Evolutionary conservation across 2,888 invertebrate species (phyloP).

Genomic region (Hypena proboscidalis): DNA sequence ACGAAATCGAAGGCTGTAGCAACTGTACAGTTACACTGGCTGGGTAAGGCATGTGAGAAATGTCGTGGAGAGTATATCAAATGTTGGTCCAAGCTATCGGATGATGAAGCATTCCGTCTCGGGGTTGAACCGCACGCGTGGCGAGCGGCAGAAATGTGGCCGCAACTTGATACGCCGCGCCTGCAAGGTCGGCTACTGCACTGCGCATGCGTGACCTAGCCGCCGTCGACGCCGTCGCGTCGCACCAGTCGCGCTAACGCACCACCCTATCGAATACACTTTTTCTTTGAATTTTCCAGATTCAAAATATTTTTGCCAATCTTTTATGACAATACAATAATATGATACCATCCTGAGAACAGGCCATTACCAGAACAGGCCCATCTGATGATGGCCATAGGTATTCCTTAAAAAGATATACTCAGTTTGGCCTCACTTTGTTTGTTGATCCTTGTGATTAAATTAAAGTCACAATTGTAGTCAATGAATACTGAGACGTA

Average conservation of each 20-base stretch:
- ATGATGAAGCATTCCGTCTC: slow-evolving; percentile 78
- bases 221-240: slow-evolving; percentile 36
- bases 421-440: too few relatives aligned
- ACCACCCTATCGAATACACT: slow-evolving; percentile 4
- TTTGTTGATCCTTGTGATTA: too few relatives aligned
- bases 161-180: slow-evolving; percentile 68
- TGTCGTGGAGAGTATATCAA: slow-evolving; percentile 73
- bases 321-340: too few relatives aligned
- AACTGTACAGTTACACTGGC: slow-evolving; percentile 62
- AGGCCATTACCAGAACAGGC: too few relatives aligned
- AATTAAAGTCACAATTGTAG: too few relatives aligned
- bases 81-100: slow-evolving; percentile 72
- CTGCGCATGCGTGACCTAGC: slow-evolving; percentile 71
- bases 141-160: slow-evolving; percentile 77
- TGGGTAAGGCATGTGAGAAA: slow-evolving; percentile 66
- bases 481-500: neutral
- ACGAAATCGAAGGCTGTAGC: slow-evolving; percentile 48
- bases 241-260: slow-evolving; percentile 18
- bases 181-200: slow-evolving; percentile 82
- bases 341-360: too few relatives aligned
- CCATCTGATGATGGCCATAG: too few relatives aligned
- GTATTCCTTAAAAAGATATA: too few relatives aligned
- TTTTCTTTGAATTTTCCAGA: slow-evolving; percentile 4
- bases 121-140: slow-evolving; percentile 77
- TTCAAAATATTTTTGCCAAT: too few relatives aligned